A percentile compares a stretch with the other conserved stretches of the same genome.
Evolutionary conservation across 2,113 vertebrate species (phyloP).

Genomic region (Lasiurus borealis): DNA sequence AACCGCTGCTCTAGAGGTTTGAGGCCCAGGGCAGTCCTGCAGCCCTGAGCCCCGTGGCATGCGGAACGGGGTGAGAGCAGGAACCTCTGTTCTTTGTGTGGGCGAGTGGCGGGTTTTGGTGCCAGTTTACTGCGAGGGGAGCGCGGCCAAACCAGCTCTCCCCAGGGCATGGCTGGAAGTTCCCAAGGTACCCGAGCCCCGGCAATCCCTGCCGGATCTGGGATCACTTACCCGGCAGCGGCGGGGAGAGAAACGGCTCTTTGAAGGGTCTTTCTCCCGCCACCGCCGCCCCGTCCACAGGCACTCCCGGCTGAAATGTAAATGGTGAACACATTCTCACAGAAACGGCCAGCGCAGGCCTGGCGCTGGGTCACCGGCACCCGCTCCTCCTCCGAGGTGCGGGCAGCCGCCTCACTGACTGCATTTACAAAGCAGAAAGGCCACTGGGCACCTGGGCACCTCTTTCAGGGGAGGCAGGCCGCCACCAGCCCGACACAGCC

Average conservation of each 20-base stretch:
- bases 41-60: neutral
- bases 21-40: neutral
- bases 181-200: neutral
- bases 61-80: neutral
- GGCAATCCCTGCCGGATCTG: neutral
- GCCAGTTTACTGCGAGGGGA: neutral
- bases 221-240: conserved; percentile 28
- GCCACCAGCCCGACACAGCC: neutral
- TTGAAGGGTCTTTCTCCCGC: neutral
- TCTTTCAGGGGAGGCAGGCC: neutral
- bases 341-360: neutral
- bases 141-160: neutral
- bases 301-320: neutral
- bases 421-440: neutral
- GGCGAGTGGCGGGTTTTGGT: too few species aligned
- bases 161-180: neutral
- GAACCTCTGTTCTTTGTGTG: neutral
- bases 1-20: neutral
- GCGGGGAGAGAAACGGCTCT: neutral
- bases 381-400: accelerated
- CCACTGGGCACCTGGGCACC: neutral
- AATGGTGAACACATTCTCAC: conserved; percentile 52
- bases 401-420: neutral
- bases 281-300: neutral
- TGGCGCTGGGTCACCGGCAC: neutral